Percentiles rank a stretch among this genome's conserved stretches.
These are phyloP conservation scores for Drosophila mulleri DNA, from an alignment of 2,888 invertebrate genomes.

Conservation along the genomic window DNA sequence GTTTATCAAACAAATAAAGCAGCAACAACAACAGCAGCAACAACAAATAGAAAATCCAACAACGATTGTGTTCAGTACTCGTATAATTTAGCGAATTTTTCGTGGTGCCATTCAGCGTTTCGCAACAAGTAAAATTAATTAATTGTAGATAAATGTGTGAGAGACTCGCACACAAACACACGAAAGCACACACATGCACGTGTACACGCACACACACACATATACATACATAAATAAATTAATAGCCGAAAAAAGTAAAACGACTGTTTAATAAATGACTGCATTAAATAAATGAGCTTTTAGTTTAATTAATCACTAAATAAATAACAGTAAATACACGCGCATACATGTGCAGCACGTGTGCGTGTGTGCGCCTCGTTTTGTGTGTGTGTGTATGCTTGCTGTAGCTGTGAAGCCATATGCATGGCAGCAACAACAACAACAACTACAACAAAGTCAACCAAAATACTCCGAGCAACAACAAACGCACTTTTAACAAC, in stretches of 20 bases:
- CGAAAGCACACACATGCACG: conserved; percentile 14
- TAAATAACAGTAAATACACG: conserved; percentile 52
- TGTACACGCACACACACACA: not conserved
- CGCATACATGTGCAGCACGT: conserved; percentile 28
- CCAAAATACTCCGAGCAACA: not conserved
- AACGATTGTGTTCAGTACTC: conserved; percentile 56
- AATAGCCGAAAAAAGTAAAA: conserved; percentile 40
- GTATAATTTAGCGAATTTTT: conserved; percentile 53
- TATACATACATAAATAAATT: conserved; percentile 34
- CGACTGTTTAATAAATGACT: conserved; percentile 68
- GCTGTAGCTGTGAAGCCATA: conserved; percentile 37
- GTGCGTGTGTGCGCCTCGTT: conserved; percentile 17
- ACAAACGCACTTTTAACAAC: conserved; percentile 9
- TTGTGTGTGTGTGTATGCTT: conserved; percentile 28
- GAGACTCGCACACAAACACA: conserved; percentile 23
- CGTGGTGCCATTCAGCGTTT: conserved; percentile 36
- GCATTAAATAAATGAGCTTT: conserved; percentile 77
- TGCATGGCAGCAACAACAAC: conserved; percentile 55
- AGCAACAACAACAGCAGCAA: not conserved
- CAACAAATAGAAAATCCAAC: conserved; percentile 17
- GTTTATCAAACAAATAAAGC: conserved; percentile 36
- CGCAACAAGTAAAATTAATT: conserved; percentile 71
- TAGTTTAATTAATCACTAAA: conserved; percentile 77
- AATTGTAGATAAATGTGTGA: conserved; percentile 73
- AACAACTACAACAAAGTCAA: conserved; percentile 5